Base-by-base conservation (phyloP, 1,140 invertebrate species). In the Magallana angulata region DNA sequence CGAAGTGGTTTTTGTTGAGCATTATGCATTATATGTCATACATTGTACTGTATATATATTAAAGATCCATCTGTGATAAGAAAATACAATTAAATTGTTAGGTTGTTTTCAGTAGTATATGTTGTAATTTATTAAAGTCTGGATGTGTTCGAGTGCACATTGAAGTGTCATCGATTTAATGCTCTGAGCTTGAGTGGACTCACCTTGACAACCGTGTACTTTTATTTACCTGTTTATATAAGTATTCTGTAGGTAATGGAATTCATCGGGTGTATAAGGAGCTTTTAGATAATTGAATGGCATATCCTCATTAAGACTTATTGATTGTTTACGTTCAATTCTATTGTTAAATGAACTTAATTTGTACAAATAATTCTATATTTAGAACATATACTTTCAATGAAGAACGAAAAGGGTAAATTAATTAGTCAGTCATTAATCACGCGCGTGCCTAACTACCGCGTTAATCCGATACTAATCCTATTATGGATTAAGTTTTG, bases 401-500 rank as follows among this genome's bases (percentile, higher is more conserved):
- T 24, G 68, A 71, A 36, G 68, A 71, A 30, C 68, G 68, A 71
- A 71, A 30, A 30, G 24, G 68, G 24, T 71, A 71, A 71, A 71
- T 71, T 71, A 71, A 71, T 71, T 71, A 71, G 68, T 71, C 68
- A 71, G 24, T 24, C 68, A 71, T 30, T 71, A 71, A 71, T 71
- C 68, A 30, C 24, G 68, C 18, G 68, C 18, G 68, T 71, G 24
- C 68, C 68, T 71, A 71, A 71, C 68, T 71, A 71, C 68, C 68
- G 24, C 24, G 8, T 71, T 36, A 71, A 71, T 71, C 68, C 68
- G 24, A 30, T 71, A 11, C 36, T 36, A 71, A 71, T 71, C 68
- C 68, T 71, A 30, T 71, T 36, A 8, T 18, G 68, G 68, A 71
- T 71, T 71, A 71, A 2, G 6, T 8, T 30, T 30, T 71, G 24